phyloP scores from a whole-genome alignment of 2,797 vertebrate genomes.

The Diplodus puntazzo region DNA sequence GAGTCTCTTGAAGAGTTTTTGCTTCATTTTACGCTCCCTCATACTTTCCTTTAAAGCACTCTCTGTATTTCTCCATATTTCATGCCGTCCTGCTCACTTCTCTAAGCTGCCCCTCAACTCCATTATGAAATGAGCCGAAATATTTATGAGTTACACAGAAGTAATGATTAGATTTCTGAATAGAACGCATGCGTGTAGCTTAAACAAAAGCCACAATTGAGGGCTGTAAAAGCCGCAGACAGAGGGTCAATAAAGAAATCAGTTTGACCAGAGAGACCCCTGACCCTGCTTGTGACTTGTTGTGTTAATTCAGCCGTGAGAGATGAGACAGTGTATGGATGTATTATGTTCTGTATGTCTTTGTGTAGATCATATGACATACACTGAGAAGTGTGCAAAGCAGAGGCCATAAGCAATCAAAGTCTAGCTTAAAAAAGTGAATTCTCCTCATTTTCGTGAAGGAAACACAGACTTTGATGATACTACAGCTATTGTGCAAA shows the following conservation, averaged over 20 bases:
- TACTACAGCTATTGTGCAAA: background rate
- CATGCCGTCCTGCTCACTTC: background rate
- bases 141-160: conserved; percentile 52
- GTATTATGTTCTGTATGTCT: background rate
- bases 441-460: background rate
- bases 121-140: conserved; percentile 44
- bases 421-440: background rate
- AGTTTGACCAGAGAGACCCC: background rate
- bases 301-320: conserved; percentile 6
- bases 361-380: background rate
- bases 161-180: conserved; percentile 34
- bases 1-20: conserved; percentile 18
- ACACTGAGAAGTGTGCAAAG: background rate
- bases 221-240: conserved; percentile 27
- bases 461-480: background rate
- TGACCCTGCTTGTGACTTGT: background rate
- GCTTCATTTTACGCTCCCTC: conserved; percentile 13
- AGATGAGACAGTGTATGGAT: background rate
- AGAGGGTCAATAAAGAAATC: conserved; percentile 42
- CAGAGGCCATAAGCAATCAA: too few species aligned
- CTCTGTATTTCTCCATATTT: conserved; percentile 47
- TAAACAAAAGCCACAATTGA: conserved; percentile 31
- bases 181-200: conserved; percentile 11
- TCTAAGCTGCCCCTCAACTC: conserved; percentile 19
- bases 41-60: conserved; percentile 8